Base-by-base conservation (phyloP, 2,888 invertebrate species). In the Lepidochitona cinerea region DNA sequence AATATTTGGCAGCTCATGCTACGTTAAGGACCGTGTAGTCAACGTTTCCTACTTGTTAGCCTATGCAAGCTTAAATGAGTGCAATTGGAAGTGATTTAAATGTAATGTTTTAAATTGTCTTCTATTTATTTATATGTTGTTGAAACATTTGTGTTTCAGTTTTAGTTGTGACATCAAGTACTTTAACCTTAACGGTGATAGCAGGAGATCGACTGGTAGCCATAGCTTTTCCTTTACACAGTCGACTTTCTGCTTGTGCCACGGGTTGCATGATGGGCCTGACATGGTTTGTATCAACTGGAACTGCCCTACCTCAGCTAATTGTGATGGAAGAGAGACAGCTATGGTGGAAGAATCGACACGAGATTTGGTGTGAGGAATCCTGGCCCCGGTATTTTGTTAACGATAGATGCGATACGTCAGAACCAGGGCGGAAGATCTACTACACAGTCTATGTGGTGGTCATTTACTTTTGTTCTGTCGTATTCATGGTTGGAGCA, bases 181-280 rank as follows among this genome's bases (percentile, higher is more conserved):
- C 86, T 0, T 66, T 87, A 18, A 87, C 84, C 14, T 69, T 89
- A 70, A 86, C 85, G 0, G 81, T 82, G 6, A 86, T 89, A 68
- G 86, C 88, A 1, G 81, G 84, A 23, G 88, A 89, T 65, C 75
- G 88, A 26, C 87, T 86, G 74, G 76, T 86, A n/a, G 86, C 87
- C 33, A 85, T 88, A 23, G 84, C 88, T 7, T 86, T 80, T 64
- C 88, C 88, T 0, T 69, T 89, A 29, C 81, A 76, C 49, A 81
- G 75, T 0, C 81, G 83, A 49, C 79, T 85, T 80, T 72, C 83
- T 5, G 68, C 76, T 0, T 7, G 33, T 6, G 68, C 69, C 1
- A 81, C 81, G 0, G 73, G 70, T 0, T 18, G 81, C 0, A 74
- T 83, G 6, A 82, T 87, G 5, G 59, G 75, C 0, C 68, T 76